Conservation (phyloP, 1,140 invertebrate genomes). For the Eueides isabella region DNA sequence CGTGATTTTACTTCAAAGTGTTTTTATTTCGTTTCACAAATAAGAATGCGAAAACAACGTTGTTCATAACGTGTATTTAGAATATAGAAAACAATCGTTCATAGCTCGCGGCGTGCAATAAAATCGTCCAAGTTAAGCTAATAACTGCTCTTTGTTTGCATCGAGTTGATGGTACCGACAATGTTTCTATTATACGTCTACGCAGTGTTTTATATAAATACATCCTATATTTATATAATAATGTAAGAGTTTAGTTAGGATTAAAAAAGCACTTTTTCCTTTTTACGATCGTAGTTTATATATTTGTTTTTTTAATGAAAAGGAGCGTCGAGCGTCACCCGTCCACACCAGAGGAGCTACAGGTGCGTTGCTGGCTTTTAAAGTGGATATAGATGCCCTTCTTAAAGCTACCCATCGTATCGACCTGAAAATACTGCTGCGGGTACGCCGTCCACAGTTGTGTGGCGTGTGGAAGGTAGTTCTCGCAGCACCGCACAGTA, state of each 20-base stretch:
- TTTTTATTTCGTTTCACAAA: conserved; percentile 26
- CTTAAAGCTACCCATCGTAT: too few species aligned
- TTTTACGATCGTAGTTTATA: too few species aligned
- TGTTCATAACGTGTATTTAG: conserved; percentile 35
- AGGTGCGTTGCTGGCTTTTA: too few species aligned
- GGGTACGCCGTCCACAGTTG: too few species aligned
- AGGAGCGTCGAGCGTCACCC: too few species aligned
- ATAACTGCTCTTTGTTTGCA: conserved; percentile 33
- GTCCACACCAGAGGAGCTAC: too few species aligned
- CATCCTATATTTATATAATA: not conserved
- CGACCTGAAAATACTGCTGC: too few species aligned
- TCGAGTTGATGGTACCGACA: conserved; percentile 19
- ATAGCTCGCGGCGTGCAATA: conserved; percentile 35
- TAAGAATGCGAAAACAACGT: conserved; percentile 34
- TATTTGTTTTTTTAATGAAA: too few species aligned
- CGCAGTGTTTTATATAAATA: not conserved
- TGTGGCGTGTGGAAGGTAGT: too few species aligned
- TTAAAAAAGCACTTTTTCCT: too few species aligned
- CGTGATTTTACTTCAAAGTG: conserved; percentile 36
- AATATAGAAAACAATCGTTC: conserved; percentile 33
- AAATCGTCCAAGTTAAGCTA: conserved; percentile 36
- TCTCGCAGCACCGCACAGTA: too few species aligned
- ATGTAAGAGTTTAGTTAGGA: not conserved
- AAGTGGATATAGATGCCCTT: too few species aligned
- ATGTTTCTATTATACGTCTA: not conserved